Percentiles rank a stretch among this genome's conserved stretches.
Conservation (phyloP, 2,888 invertebrate genomes). For the Apamea crenata region DNA sequence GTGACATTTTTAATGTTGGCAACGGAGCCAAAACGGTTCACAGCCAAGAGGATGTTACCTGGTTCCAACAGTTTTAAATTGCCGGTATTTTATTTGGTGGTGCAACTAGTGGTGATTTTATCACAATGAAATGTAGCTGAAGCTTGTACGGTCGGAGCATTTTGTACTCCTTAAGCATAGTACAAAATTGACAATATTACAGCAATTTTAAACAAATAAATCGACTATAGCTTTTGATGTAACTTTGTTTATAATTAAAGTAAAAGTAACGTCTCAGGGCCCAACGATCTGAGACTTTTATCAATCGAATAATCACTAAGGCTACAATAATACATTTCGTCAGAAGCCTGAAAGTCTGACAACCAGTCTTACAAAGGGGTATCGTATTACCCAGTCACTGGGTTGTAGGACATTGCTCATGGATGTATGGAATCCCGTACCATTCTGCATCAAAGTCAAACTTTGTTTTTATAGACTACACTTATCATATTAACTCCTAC, state of each 20-base stretch:
- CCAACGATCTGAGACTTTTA: neutral
- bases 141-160: neutral
- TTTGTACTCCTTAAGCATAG: slow-evolving; percentile 6
- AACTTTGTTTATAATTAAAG: neutral
- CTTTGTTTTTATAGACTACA: too few species aligned
- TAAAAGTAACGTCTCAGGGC: neutral
- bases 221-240: neutral
- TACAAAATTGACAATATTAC: too few species aligned
- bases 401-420: too few species aligned
- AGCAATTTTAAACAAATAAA: neutral
- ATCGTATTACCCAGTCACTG: too few species aligned
- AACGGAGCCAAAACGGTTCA: slow-evolving; percentile 54
- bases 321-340: too few species aligned
- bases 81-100: slow-evolving; percentile 53
- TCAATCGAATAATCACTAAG: too few species aligned
- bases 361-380: too few species aligned
- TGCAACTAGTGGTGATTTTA: slow-evolving; percentile 61
- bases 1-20: slow-evolving; percentile 58
- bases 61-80: slow-evolving; percentile 51
- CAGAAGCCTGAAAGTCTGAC: too few species aligned
- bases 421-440: too few species aligned
- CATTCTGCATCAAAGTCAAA: too few species aligned
- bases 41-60: slow-evolving; percentile 33
- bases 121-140: slow-evolving; percentile 32
- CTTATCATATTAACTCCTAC: too few species aligned